Evolutionary conservation across 37 sponge, comb jelly and placozoan genomes (phyloP), one percentile per base, ranked within the genome.

Genomic region (Spongia lamella): DNA sequence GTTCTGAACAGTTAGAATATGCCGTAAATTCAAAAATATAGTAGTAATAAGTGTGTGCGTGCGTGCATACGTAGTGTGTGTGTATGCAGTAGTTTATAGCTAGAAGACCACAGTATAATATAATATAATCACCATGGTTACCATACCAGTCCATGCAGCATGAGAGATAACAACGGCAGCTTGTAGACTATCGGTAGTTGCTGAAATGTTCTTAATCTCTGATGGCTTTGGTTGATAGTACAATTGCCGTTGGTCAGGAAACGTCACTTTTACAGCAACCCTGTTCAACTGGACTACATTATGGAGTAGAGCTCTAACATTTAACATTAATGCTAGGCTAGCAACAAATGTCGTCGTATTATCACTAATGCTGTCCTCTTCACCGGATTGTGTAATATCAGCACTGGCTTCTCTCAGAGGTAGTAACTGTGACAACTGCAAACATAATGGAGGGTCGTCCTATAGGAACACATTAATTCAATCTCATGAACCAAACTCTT

Each of bases 61-160:
- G 79, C 53, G 56, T 78, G 56, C n/a, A 38, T 66, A 35, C 17
- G 31, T 51, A 17, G 30, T 25, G 26, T 25, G 62, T 14, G 9
- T 38, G 49, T 38, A 74, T 21, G 20, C 9, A 57, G 40, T 59
- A 21, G 25, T 17, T 19, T 11, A 32, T 7, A 30, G 22, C 14
- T 26, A 37, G 24, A 65, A 25, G 31, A 13, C n/a, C n/a, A n/a
- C n/a, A n/a, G n/a, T n/a, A n/a, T n/a, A n/a, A n/a, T n/a, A n/a
- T n/a, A n/a, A n/a, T n/a, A n/a, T n/a, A n/a, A n/a, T n/a, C n/a
- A n/a, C n/a, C n/a, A n/a, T n/a, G n/a, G n/a, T n/a, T n/a, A n/a
- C 89, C 83, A n/a, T 38, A 89, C 89, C 89, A 63, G 89, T 83
- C 89, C 89, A 89, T 6, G 79, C 37, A 29, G 84, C 75, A 59